Evolutionary conservation across 1,140 invertebrate genomes (phyloP).

Genomic region (Littorina saxatilis): DNA sequence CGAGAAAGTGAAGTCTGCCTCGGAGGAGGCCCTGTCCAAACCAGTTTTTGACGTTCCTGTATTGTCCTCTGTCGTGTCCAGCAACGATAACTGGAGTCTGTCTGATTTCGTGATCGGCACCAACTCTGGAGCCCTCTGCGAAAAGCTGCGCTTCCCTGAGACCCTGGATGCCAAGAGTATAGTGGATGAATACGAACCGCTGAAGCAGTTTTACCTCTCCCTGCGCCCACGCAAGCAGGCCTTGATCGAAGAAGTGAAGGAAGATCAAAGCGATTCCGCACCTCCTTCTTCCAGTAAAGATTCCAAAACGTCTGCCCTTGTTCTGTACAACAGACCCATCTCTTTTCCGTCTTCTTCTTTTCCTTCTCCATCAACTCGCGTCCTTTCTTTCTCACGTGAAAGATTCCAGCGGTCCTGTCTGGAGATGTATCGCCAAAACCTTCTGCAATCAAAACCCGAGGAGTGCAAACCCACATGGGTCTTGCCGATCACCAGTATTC

Average conservation of each 20-base stretch:
- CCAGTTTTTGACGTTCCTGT: not conserved
- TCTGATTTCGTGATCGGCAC: not conserved
- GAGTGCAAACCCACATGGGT: too few species aligned
- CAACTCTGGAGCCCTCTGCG: not conserved
- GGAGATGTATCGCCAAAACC: not conserved
- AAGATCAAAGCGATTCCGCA: not conserved
- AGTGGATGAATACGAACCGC: constrained; percentile 6
- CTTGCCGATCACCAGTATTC: too few species aligned
- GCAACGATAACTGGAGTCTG: not conserved
- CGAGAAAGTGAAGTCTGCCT: not conserved
- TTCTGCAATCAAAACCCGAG: not conserved
- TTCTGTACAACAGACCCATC: not conserved
- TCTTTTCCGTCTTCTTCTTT: not conserved
- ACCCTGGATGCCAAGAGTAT: not conserved
- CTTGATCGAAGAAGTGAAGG: not conserved
- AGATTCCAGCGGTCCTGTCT: not conserved
- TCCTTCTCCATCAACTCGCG: too few species aligned
- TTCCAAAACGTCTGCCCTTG: not conserved
- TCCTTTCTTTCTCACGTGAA: not conserved
- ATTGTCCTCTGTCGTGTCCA: not conserved
- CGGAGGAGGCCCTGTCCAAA: constrained; percentile 1
- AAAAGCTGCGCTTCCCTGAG: not conserved
- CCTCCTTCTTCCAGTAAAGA: not conserved
- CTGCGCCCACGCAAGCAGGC: not conserved
- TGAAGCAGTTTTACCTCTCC: not conserved